A percentile compares a stretch with the other conserved stretches of the same genome.
These are phyloP conservation scores for Cyclargus thomasi DNA, from an alignment of 1,140 invertebrate species.

Conservation along the genomic window DNA sequence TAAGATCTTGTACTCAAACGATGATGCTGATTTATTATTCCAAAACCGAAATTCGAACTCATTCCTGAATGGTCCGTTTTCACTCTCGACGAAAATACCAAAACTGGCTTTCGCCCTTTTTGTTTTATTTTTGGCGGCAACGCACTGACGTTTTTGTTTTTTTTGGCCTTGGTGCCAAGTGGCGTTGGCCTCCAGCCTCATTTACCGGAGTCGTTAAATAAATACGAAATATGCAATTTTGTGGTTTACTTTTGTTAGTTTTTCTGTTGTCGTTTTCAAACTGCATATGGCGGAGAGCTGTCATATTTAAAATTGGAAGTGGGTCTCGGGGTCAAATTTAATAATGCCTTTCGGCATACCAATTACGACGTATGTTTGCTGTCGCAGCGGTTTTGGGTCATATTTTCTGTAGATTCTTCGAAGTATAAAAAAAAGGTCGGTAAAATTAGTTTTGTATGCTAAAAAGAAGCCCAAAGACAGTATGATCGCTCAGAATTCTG, in stretches of 20 bases:
- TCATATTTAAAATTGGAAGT: slow-evolving; percentile 19
- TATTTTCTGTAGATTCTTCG: not conserved
- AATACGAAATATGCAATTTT: slow-evolving; percentile 3
- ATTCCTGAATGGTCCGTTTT: slow-evolving; percentile 17
- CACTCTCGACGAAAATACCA: slow-evolving; percentile 39
- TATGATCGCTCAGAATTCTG: not conserved
- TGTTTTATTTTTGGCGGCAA: slow-evolving; percentile 35
- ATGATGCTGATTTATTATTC: slow-evolving; percentile 7
- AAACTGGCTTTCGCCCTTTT: slow-evolving; percentile 42
- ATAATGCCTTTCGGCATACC: slow-evolving; percentile 20
- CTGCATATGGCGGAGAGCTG: slow-evolving; percentile 2
- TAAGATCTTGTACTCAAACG: not conserved
- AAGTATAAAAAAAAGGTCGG: not conserved
- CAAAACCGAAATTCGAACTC: slow-evolving; percentile 20
- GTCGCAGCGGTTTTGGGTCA: not conserved
- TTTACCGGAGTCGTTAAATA: slow-evolving; percentile 24
- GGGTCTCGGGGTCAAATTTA: slow-evolving; percentile 25
- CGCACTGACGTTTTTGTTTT: slow-evolving; percentile 37
- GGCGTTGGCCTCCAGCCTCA: slow-evolving; percentile 36
- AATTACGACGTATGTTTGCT: slow-evolving; percentile 6
- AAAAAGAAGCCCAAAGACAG: too few relatives aligned
- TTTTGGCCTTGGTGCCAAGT: slow-evolving; percentile 52
- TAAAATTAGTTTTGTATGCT: not conserved
- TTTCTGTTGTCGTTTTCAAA: slow-evolving; percentile 21
- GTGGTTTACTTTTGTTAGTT: slow-evolving; percentile 15